These are phyloP conservation scores for Lasiurus borealis DNA, from an alignment of 2,113 vertebrate genomes.

Conservation along the genomic window DNA sequence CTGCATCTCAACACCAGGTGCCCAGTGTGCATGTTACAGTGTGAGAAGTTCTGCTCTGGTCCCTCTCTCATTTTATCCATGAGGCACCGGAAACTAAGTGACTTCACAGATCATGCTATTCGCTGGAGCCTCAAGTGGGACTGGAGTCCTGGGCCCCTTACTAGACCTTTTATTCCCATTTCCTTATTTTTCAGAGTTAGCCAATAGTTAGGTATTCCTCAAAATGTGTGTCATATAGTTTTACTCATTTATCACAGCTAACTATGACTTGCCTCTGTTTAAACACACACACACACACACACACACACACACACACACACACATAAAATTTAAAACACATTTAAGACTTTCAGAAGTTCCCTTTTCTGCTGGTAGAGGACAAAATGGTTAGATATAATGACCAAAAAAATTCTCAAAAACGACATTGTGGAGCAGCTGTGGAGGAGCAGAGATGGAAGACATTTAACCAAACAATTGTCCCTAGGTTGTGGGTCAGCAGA, in stretches of 20 bases:
- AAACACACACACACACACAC: background rate
- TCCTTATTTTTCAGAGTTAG: constrained; percentile 8
- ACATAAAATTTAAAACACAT: background rate
- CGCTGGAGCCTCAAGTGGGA: background rate
- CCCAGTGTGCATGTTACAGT: accelerated
- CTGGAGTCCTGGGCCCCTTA: background rate
- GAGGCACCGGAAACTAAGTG: background rate
- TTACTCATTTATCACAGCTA: constrained; percentile 33
- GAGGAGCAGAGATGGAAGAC: background rate
- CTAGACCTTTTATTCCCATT: background rate
- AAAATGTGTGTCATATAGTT: background rate
- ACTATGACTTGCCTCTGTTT: background rate
- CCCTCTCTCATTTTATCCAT: background rate
- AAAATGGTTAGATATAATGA: constrained; percentile 11
- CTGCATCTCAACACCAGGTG: background rate
- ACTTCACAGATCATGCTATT: background rate
- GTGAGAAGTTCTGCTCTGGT: background rate
- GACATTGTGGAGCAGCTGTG: background rate
- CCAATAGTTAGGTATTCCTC: background rate
- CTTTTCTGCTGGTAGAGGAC: background rate
- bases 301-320: background rate
- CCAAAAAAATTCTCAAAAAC: background rate
- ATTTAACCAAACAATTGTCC: background rate
- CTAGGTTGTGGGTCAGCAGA: background rate
- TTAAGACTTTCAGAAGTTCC: background rate